These are phyloP conservation scores for Nothoprocta pentlandii DNA, from an alignment of 2,113 vertebrate species.

Conservation along the genomic window DNA sequence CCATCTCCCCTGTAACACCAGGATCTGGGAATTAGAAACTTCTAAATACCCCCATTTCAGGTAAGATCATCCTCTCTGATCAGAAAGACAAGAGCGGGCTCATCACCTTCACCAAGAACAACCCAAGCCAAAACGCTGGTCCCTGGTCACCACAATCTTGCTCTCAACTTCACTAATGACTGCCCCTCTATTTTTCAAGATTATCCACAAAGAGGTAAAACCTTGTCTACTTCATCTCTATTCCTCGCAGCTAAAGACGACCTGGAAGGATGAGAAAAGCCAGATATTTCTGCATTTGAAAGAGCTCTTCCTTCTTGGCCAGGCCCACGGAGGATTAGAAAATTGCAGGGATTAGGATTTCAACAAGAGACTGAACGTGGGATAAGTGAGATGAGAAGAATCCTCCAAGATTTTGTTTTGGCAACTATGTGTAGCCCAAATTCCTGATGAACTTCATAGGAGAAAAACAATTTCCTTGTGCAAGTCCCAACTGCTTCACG, in stretches of 20 bases:
- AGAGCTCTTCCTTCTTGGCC: not conserved
- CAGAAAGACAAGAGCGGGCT: not conserved
- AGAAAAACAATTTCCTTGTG: not conserved
- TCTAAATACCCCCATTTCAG: not conserved
- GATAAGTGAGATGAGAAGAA: slow-evolving; percentile 7
- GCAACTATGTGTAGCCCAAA: slow-evolving; percentile 24
- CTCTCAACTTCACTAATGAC: not conserved
- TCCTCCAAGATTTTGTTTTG: not conserved
- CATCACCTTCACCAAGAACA: not conserved
- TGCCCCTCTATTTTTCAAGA: not conserved
- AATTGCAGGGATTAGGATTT: slow-evolving; percentile 20
- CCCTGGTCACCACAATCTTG: not conserved
- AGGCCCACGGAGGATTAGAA: not conserved
- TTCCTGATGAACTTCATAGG: not conserved
- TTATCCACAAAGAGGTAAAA: slow-evolving; percentile 28
- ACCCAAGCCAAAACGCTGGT: not conserved
- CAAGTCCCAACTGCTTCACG: not conserved
- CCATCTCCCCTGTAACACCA: not conserved
- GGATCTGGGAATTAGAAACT: not conserved
- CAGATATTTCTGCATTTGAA: slow-evolving; percentile 19
- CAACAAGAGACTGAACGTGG: not conserved
- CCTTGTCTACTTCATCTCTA: slow-evolving; percentile 19
- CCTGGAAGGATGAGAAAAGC: slow-evolving; percentile 3
- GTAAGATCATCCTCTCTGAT: not conserved
- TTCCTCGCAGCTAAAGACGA: not conserved